Percentiles rank a stretch among this genome's conserved stretches.
Evolutionary conservation across 2,888 invertebrate genomes (phyloP).

Genomic region (Arge pagana): DNA sequence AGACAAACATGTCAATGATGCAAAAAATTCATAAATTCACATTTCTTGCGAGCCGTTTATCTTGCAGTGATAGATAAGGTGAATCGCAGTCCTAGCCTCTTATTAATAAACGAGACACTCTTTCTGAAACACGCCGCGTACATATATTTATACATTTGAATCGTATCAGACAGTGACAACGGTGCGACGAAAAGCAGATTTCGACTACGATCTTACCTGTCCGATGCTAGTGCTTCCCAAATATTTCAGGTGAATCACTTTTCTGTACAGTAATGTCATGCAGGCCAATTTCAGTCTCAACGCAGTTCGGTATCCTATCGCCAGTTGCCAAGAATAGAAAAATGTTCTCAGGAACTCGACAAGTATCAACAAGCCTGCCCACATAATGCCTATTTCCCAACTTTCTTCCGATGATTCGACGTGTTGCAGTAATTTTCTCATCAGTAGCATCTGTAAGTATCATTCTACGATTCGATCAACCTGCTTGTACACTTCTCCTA

Average conservation of each 20-base stretch:
- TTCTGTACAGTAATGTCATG: slow-evolving; percentile 51
- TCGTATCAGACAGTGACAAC: too few relatives aligned
- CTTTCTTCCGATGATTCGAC: slow-evolving; percentile 53
- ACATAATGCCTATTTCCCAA: slow-evolving; percentile 56
- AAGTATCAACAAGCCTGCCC: slow-evolving; percentile 57
- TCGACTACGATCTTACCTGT: slow-evolving; percentile 35
- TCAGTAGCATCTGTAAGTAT: slow-evolving; percentile 55
- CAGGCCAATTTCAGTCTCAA: slow-evolving; percentile 54
- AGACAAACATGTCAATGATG: too few relatives aligned
- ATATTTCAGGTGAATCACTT: slow-evolving; percentile 51
- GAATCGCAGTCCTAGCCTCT: too few relatives aligned
- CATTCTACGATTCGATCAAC: too few relatives aligned
- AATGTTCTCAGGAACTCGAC: slow-evolving; percentile 59
- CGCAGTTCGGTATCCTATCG: slow-evolving; percentile 59
- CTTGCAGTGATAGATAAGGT: too few relatives aligned
- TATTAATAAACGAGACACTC: too few relatives aligned
- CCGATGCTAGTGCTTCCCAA: slow-evolving; percentile 60
- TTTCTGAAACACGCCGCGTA: too few relatives aligned
- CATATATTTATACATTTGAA: too few relatives aligned
- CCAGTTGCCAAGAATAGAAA: slow-evolving; percentile 60
- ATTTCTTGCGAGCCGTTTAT: too few relatives aligned
- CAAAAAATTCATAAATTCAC: too few relatives aligned
- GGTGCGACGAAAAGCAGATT: slow-evolving; percentile 14
- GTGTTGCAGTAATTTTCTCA: slow-evolving; percentile 57
- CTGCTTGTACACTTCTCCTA: neutral